Conservation (phyloP, 2,113 vertebrate species). For the Antechinus stuartii region DNA sequence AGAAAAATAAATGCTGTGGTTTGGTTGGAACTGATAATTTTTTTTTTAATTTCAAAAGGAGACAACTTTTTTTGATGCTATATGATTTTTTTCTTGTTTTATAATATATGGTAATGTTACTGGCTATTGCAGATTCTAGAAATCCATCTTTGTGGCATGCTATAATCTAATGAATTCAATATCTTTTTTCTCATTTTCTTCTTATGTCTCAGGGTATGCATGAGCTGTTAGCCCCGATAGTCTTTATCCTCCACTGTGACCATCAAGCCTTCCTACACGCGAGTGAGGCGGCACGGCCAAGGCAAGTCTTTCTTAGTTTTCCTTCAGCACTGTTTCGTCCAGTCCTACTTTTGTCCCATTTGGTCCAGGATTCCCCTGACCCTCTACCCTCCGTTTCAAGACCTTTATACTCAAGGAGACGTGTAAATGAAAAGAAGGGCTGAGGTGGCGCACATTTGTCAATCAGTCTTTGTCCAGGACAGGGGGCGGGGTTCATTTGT, state of each 20-base stretch:
- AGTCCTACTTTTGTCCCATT: not conserved
- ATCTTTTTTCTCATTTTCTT: slow-evolving; percentile 46
- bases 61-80: slow-evolving; percentile 47
- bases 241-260: slow-evolving; percentile 97
- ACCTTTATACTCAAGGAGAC: slow-evolving; percentile 32
- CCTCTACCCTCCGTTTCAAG: not conserved
- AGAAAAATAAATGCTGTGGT: slow-evolving; percentile 67
- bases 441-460: not conserved
- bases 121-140: slow-evolving; percentile 13
- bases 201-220: slow-evolving; percentile 93
- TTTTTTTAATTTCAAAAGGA: slow-evolving; percentile 39
- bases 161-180: slow-evolving; percentile 5
- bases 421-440: not conserved
- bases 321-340: not conserved
- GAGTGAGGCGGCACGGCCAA: slow-evolving; percentile 94
- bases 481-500: too few relatives aligned
- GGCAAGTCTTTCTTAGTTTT: slow-evolving; percentile 83
- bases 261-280: slow-evolving; percentile 98
- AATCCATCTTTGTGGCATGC: not conserved
- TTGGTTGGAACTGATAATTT: slow-evolving; percentile 72
- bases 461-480: not conserved
- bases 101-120: slow-evolving; percentile 46
- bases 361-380: not conserved
- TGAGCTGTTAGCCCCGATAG: slow-evolving; percentile 95
- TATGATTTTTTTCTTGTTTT: slow-evolving; percentile 66